Percentiles rank a stretch among this genome's conserved stretches.
Conservation (phyloP, 2,113 vertebrate species). For the Taurulus bubalis region DNA sequence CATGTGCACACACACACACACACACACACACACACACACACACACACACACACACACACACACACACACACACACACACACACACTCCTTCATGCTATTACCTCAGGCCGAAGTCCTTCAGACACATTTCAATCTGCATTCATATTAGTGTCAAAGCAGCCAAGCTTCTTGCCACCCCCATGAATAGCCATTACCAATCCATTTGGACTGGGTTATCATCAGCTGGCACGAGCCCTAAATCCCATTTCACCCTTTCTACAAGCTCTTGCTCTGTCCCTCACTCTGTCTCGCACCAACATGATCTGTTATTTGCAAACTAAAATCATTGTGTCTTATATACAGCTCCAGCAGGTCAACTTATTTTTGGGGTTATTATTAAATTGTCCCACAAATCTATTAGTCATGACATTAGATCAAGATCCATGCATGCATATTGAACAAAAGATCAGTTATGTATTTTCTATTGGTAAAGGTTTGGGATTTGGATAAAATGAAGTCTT, state of each 20-base stretch:
- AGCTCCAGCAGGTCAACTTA: neutral
- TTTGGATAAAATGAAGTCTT: too few relatives aligned
- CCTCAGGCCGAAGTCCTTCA: slow-evolving; percentile 63
- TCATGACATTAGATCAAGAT: neutral
- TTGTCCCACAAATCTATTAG: neutral
- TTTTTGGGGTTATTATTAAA: neutral
- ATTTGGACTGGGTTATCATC: slow-evolving; percentile 87
- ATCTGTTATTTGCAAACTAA: slow-evolving; percentile 75
- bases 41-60: slow-evolving; percentile 8
- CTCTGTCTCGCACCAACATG: slow-evolving; percentile 75
- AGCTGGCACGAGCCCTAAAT: slow-evolving; percentile 88
- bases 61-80: slow-evolving; percentile 28
- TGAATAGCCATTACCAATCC: slow-evolving; percentile 88
- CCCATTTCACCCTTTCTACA: slow-evolving; percentile 88
- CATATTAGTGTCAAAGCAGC: slow-evolving; percentile 81
- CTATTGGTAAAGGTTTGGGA: too few relatives aligned
- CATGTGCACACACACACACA: slow-evolving; percentile 13
- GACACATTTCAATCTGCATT: slow-evolving; percentile 74
- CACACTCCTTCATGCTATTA: slow-evolving; percentile 38
- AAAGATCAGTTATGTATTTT: neutral
- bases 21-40: slow-evolving; percentile 28
- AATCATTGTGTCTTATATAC: slow-evolving; percentile 29
- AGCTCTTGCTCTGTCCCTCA: slow-evolving; percentile 87
- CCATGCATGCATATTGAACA: neutral
- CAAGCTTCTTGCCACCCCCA: slow-evolving; percentile 71